Evolutionary conservation across 2,113 vertebrate species (phyloP).

Genomic region (Nycticebus coucang): DNA sequence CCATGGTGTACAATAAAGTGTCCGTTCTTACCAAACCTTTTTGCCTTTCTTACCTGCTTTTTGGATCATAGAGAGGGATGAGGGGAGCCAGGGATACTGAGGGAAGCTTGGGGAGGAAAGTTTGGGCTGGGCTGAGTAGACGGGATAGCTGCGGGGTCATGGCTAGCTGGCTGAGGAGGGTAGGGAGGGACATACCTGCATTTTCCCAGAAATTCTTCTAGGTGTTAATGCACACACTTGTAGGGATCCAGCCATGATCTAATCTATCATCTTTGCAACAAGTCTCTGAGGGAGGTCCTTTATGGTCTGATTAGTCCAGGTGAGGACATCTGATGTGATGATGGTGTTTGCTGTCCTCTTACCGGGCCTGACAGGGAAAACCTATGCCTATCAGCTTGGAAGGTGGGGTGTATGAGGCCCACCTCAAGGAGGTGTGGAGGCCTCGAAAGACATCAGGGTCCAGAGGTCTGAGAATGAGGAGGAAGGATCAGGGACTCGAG

Average conservation of each 20-base stretch:
- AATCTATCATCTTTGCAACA: neutral
- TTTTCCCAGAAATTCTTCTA: neutral
- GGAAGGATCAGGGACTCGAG: neutral
- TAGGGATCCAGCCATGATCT: neutral
- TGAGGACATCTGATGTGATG: neutral
- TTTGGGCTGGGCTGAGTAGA: neutral
- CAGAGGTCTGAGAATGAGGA: neutral
- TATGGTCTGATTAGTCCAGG: neutral
- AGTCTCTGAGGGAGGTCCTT: neutral
- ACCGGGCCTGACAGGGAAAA: neutral
- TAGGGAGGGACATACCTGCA: neutral
- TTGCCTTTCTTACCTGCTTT: conserved; percentile 49
- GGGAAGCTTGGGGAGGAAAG: neutral
- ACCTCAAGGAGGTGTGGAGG: neutral
- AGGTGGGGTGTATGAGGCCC: accelerated
- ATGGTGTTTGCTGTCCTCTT: neutral
- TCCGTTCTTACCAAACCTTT: conserved; percentile 82
- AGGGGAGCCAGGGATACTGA: neutral
- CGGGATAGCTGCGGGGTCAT: neutral
- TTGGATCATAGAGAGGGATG: neutral
- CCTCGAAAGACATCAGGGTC: neutral
- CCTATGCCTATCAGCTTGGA: neutral
- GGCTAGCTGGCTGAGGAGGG: neutral
- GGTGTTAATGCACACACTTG: neutral
- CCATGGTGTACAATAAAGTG: conserved; percentile 84